Evolutionary conservation across 2,888 invertebrate genomes (phyloP).

Genomic region (Plagodis dolabraria): DNA sequence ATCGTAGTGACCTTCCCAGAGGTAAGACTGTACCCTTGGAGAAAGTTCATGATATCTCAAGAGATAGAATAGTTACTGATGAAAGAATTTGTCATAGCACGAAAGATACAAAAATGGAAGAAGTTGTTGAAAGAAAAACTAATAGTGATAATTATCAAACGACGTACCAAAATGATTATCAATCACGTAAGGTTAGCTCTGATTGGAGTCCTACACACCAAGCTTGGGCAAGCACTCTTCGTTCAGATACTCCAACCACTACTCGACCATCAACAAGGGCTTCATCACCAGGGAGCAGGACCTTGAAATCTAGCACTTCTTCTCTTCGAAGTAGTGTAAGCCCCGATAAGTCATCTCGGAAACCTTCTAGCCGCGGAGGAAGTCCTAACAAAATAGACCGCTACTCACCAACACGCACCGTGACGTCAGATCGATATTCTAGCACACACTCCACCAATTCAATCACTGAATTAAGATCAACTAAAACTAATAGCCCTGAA

Average conservation of each 20-base stretch:
- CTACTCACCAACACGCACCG: slow-evolving; percentile 60
- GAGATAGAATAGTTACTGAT: slow-evolving; percentile 41
- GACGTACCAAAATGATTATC: slow-evolving; percentile 85
- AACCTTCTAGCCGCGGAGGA: slow-evolving; percentile 66
- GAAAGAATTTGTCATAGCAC: slow-evolving; percentile 51
- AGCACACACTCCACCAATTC: slow-evolving; percentile 61
- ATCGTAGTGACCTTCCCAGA: neutral
- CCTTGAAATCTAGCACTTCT: slow-evolving; percentile 79
- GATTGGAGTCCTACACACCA: slow-evolving; percentile 90
- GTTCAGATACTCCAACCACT: slow-evolving; percentile 86
- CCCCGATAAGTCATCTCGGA: slow-evolving; percentile 70
- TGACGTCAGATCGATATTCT: slow-evolving; percentile 56
- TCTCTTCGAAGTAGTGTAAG: slow-evolving; percentile 83
- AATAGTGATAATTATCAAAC: slow-evolving; percentile 83
- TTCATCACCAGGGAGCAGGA: slow-evolving; percentile 83
- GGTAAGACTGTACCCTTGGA: neutral
- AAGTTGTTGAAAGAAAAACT: slow-evolving; percentile 57
- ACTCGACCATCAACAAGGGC: slow-evolving; percentile 78
- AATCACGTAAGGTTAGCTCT: slow-evolving; percentile 84
- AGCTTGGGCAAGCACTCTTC: slow-evolving; percentile 90
- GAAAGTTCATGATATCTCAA: slow-evolving; percentile 13
- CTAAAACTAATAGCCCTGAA: slow-evolving; percentile 55
- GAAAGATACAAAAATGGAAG: slow-evolving; percentile 56
- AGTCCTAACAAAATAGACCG: slow-evolving; percentile 64
- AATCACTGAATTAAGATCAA: slow-evolving; percentile 56